A percentile compares a stretch with the other conserved stretches of the same genome.
Conservation (phyloP, 2,797 vertebrate species). For the Phoeniculus purpureus region DNA sequence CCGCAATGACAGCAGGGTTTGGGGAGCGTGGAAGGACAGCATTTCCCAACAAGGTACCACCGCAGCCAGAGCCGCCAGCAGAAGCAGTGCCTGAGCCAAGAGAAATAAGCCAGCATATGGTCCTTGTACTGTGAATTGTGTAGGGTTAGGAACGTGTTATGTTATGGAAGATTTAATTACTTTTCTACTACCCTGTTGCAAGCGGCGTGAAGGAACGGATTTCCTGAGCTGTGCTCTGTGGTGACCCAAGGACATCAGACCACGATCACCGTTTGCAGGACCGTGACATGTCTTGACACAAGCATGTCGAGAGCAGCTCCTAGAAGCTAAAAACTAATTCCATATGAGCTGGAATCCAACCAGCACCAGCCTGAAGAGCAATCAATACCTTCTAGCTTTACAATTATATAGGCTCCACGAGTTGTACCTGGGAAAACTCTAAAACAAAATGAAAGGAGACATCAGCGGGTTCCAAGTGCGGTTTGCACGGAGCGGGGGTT, state of each 20-base stretch:
- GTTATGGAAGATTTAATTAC: slow-evolving; percentile 12
- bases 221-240: slow-evolving; percentile 35
- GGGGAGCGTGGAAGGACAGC: fast-evolving
- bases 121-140: neutral
- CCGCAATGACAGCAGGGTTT: neutral
- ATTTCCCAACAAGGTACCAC: neutral
- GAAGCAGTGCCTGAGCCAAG: neutral
- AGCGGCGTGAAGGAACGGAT: neutral
- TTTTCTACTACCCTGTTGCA: neutral
- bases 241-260: neutral
- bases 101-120: slow-evolving; percentile 1
- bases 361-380: neutral
- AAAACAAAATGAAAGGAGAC: neutral
- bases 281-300: neutral
- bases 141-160: slow-evolving; percentile 1
- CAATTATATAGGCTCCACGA: neutral
- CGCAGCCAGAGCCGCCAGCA: neutral
- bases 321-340: neutral
- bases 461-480: neutral
- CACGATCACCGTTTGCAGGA: neutral
- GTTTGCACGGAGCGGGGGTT: neutral
- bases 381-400: neutral
- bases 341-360: neutral
- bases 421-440: neutral
- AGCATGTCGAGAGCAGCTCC: neutral